Percentiles rank a stretch among this genome's conserved stretches.
Conservation (phyloP, 1,140 invertebrate species). For the Heliconius hewitsoni region DNA sequence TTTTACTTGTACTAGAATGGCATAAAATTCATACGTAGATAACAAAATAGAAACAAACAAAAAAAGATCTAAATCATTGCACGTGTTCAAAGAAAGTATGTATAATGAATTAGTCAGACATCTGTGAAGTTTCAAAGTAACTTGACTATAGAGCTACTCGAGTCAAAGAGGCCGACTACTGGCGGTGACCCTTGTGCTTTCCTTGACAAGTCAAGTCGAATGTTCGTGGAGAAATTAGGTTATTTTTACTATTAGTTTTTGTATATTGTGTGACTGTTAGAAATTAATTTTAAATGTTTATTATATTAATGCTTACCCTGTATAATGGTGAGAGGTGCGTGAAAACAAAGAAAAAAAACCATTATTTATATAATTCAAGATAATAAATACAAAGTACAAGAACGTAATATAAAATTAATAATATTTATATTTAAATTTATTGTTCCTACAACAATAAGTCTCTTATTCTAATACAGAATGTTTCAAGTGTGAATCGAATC, state of each 20-base stretch:
- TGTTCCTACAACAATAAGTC: too few species aligned
- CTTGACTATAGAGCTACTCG: slow-evolving; percentile 3
- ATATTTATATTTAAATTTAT: too few species aligned
- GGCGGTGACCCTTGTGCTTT: slow-evolving; percentile 13
- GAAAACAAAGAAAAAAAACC: not conserved
- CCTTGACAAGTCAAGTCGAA: slow-evolving; percentile 10
- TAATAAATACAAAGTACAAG: not conserved
- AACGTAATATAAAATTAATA: too few species aligned
- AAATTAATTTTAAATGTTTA: not conserved
- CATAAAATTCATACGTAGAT: not conserved
- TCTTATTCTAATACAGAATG: too few species aligned
- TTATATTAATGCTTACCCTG: not conserved
- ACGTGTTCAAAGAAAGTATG: slow-evolving; percentile 10
- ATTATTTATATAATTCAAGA: too few species aligned
- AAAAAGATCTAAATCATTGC: not conserved
- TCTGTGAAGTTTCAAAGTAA: slow-evolving; percentile 12
- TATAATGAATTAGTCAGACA: slow-evolving; percentile 12
- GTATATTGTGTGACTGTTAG: not conserved
- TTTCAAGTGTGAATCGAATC: not conserved
- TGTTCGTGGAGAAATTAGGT: not conserved
- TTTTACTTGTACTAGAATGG: too few species aligned
- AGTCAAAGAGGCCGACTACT: slow-evolving; percentile 14
- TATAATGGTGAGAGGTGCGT: not conserved
- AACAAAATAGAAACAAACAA: not conserved
- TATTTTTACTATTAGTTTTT: slow-evolving; percentile 7